A percentile compares a stretch with the other conserved stretches of the same genome.
Evolutionary conservation across 2,888 invertebrate genomes (phyloP).

Genomic region (Cataglyphis albicans): DNA sequence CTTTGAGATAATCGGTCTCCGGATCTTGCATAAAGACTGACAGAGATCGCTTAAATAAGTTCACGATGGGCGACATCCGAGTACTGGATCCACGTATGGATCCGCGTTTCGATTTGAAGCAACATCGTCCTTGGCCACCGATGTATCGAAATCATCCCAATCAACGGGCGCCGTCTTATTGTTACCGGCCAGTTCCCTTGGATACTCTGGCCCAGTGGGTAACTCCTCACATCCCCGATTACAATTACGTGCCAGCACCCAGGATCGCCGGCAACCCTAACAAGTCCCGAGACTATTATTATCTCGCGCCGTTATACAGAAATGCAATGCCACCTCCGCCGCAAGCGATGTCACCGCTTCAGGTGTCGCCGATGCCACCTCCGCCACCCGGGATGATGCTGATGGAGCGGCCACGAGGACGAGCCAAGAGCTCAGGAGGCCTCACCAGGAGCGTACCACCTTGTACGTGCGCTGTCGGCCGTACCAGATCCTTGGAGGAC

Average conservation of each 20-base stretch:
- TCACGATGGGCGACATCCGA: slow-evolving; percentile 88
- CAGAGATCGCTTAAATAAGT: neutral
- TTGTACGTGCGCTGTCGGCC: slow-evolving; percentile 88
- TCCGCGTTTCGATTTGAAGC: slow-evolving; percentile 87
- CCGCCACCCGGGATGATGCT: slow-evolving; percentile 82
- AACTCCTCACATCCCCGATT: slow-evolving; percentile 87
- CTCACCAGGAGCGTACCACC: slow-evolving; percentile 80
- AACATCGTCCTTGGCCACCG: slow-evolving; percentile 89
- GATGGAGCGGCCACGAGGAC: slow-evolving; percentile 79
- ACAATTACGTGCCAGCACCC: slow-evolving; percentile 86
- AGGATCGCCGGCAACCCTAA: slow-evolving; percentile 81
- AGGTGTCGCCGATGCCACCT: slow-evolving; percentile 77
- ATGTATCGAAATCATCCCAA: slow-evolving; percentile 87
- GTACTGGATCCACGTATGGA: slow-evolving; percentile 88
- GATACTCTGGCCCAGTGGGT: slow-evolving; percentile 87
- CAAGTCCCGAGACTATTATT: slow-evolving; percentile 88
- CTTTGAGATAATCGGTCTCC: neutral
- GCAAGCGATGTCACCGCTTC: slow-evolving; percentile 74
- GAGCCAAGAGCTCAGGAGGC: slow-evolving; percentile 76
- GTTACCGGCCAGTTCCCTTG: slow-evolving; percentile 86
- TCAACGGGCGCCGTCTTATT: slow-evolving; percentile 82
- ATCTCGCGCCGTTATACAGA: slow-evolving; percentile 90
- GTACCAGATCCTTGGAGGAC: slow-evolving; percentile 91
- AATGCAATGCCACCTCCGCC: slow-evolving; percentile 89
- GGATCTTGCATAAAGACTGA: neutral